Evolutionary conservation across 2,113 vertebrate genomes (phyloP), one percentile per base, ranked within the genome.

Genomic region (Leuciscus idus): DNA sequence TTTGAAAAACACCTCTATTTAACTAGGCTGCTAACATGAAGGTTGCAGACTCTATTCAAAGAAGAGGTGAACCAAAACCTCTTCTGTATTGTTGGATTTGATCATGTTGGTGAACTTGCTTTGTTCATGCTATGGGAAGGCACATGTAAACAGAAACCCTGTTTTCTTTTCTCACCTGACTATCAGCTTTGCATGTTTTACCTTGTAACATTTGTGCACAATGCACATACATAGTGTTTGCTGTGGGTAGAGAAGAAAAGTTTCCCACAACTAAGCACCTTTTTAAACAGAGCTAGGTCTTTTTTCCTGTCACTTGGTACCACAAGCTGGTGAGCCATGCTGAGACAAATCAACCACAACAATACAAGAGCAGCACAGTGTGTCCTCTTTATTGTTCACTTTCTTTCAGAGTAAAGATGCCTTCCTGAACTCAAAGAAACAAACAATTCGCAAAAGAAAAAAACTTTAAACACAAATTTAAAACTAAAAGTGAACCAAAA

Each of bases 331-430:
- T 21, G 23, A 81, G 17, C 9, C 19, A 33, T 12, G 6, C n/a
- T 48, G 79, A 48, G 39, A 64, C 15, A 21, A 66, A 9, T 70
- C 26, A 82, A 68, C 28, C 80, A 68, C 43, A 50, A 68, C 17
- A 19, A 82, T 23, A 82, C 62, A 28, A 21, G 52, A 55, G 48
- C 17, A 33, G 21, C 75, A 55, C 46, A 68, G 26, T 21, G 39
- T 66, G 59, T 48, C 36, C 59, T 30, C 36, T 17, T 66, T 81
- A 28, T 81, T 81, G 57, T 64, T 64, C 6, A 48, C 79, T 21
- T 81, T 48, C 15, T 46, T 80, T 62, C 50, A 21, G 4, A 57
- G 28, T 3, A 57, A 48, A 48, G 8, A 81, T 21, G 2, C 39
- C 13, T 28, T 81, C n/a, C 59, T 81, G 39, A 30, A 28, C 79